Conservation (phyloP, 2,797 vertebrate species). For the Alfaro cultratus region DNA sequence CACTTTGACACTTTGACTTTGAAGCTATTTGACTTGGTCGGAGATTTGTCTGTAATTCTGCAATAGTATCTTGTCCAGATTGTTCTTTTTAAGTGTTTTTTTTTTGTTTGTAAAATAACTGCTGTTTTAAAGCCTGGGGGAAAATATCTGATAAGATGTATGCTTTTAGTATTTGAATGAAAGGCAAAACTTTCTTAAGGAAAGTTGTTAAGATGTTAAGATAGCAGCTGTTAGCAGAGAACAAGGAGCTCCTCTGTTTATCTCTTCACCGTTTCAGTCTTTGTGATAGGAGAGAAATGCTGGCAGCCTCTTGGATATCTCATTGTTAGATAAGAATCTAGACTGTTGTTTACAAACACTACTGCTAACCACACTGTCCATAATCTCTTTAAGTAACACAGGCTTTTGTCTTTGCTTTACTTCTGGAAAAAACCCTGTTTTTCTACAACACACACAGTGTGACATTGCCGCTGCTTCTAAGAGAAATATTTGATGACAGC, state of each 20-base stretch:
- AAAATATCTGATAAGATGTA: no score
- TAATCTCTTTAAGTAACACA: neutral
- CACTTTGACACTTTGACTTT: no score
- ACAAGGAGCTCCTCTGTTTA: neutral
- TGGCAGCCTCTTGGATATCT: neutral
- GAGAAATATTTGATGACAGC: neutral
- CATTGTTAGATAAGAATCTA: neutral
- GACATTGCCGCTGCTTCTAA: neutral
- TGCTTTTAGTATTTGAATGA: no score
- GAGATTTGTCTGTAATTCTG: no score
- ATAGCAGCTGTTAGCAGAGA: neutral
- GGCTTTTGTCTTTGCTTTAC: neutral
- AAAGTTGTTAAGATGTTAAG: no score
- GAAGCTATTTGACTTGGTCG: no score
- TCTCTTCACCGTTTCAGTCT: neutral
- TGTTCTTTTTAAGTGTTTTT: no score
- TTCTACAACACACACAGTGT: conserved; percentile 1
- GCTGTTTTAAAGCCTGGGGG: neutral
- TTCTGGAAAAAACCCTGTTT: neutral
- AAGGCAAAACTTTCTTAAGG: no score
- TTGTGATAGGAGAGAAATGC: neutral
- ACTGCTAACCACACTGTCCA: neutral
- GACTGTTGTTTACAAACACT: neutral
- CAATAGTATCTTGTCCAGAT: no score
- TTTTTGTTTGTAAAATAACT: no score